A percentile compares a stretch with the other conserved stretches of the same genome.
Conservation (phyloP, 1,140 invertebrate genomes). For the Zaprionus lachaisei region DNA sequence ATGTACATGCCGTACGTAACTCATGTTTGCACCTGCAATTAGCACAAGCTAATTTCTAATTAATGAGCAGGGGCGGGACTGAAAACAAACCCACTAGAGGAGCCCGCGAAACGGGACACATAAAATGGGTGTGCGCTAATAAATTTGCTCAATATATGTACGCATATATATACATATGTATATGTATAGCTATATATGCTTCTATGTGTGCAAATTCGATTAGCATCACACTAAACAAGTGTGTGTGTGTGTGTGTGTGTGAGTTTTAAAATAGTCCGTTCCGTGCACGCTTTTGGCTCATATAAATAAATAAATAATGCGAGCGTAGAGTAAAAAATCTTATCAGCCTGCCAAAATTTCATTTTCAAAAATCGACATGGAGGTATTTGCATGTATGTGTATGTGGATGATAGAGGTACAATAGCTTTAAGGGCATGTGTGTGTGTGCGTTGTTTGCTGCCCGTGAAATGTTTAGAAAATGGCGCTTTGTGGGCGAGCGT, state of each 20-base stretch:
- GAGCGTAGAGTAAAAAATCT: conserved; percentile 18
- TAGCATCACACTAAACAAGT: conserved; percentile 12
- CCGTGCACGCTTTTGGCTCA: conserved; percentile 29
- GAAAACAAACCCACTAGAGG: conserved; percentile 19
- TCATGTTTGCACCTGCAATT: conserved; percentile 51
- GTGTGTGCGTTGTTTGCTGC: conserved; percentile 4
- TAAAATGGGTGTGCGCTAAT: conserved; percentile 47
- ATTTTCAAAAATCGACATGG: conserved; percentile 52
- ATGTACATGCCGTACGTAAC: not conserved
- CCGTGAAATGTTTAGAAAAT: conserved; percentile 55
- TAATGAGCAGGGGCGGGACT: conserved; percentile 12
- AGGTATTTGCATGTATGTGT: conserved; percentile 12
- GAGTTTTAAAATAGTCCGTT: not conserved
- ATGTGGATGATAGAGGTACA: conserved; percentile 37
- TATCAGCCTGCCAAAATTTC: conserved; percentile 57
- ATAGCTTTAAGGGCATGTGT: not conserved
- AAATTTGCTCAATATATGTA: conserved; percentile 21
- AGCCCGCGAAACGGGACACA: conserved; percentile 13
- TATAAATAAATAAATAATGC: conserved; percentile 30
- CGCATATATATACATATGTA: not conserved
- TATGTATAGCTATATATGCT: not conserved
- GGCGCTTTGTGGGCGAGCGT: not conserved
- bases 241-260: not conserved
- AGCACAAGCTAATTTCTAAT: conserved; percentile 38
- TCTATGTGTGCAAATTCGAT: conserved; percentile 4